A percentile compares a stretch with the other conserved stretches of the same genome.
These are phyloP conservation scores for Diaphora mendica DNA, from an alignment of 2,888 invertebrate species.

Conservation along the genomic window DNA sequence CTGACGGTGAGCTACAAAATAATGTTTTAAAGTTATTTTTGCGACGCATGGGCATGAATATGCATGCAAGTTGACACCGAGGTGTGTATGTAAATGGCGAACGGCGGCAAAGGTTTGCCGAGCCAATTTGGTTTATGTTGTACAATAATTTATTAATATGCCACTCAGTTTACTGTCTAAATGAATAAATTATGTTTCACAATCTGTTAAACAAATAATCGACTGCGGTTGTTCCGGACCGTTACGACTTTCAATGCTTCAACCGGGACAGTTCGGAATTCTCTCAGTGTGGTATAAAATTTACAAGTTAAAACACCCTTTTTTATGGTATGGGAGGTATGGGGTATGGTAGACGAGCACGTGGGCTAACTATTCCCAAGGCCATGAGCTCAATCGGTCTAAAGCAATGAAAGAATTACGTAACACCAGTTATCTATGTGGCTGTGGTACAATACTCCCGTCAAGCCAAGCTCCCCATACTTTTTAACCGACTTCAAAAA, in stretches of 20 bases:
- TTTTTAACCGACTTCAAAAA: too few species aligned
- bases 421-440: too few species aligned
- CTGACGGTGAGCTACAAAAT: conserved; percentile 14
- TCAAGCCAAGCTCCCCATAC: too few species aligned
- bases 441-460: too few species aligned
- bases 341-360: too few species aligned
- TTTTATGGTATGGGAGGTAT: too few species aligned
- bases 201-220: not conserved
- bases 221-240: not conserved
- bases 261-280: not conserved
- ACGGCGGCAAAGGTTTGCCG: not conserved
- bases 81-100: conserved; percentile 33
- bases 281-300: not conserved
- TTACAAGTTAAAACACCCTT: too few species aligned
- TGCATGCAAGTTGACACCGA: conserved; percentile 42
- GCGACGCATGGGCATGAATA: conserved; percentile 40
- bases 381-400: too few species aligned
- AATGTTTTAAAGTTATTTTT: conserved; percentile 35
- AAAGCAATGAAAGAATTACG: too few species aligned
- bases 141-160: not conserved
- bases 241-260: not conserved
- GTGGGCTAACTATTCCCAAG: too few species aligned
- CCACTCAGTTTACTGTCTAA: not conserved
- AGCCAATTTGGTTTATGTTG: conserved; percentile 15
- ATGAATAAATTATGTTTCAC: not conserved